Conservation (phyloP, 2,797 vertebrate genomes). For the Lindbergichthys nudifrons region DNA sequence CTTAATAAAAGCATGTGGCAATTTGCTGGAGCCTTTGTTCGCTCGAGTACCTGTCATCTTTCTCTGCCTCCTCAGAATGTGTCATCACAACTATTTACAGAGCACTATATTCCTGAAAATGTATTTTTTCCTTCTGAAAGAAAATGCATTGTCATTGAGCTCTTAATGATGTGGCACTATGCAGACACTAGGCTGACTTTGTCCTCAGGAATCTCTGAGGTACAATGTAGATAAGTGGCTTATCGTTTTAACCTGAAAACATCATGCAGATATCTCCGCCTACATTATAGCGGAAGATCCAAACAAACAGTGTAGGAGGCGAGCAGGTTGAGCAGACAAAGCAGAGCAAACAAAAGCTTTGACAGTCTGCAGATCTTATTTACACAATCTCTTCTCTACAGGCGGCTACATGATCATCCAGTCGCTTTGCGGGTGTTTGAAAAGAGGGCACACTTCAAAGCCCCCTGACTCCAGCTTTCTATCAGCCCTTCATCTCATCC, state of each 20-base stretch:
- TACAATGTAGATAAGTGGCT: slow-evolving; percentile 46
- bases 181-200: slow-evolving; percentile 20
- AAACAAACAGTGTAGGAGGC: slow-evolving; percentile 69
- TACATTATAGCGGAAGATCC: slow-evolving; percentile 44
- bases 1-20: slow-evolving; percentile 40
- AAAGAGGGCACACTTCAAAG: slow-evolving; percentile 69
- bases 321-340: slow-evolving; percentile 68
- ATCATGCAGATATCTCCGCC: slow-evolving; percentile 60
- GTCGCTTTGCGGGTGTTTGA: slow-evolving; percentile 57
- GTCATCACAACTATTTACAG: slow-evolving; percentile 44
- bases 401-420: slow-evolving; percentile 54
- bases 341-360: slow-evolving; percentile 67
- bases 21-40: slow-evolving; percentile 37
- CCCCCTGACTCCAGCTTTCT: slow-evolving; percentile 47
- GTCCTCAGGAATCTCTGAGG: slow-evolving; percentile 46
- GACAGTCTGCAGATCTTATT: slow-evolving; percentile 61
- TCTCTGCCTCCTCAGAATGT: slow-evolving; percentile 32
- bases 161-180: slow-evolving; percentile 9
- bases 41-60: slow-evolving; percentile 21
- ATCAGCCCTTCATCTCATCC: slow-evolving; percentile 48
- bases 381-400: slow-evolving; percentile 55
- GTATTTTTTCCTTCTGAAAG: slow-evolving; percentile 17
- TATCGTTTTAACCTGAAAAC: slow-evolving; percentile 53
- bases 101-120: slow-evolving; percentile 9
- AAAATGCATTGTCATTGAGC: slow-evolving; percentile 19